Percentiles rank a stretch among this genome's conserved stretches.
phyloP scores from a whole-genome alignment of 2,797 vertebrate species.

The Acanthurus tractus region DNA sequence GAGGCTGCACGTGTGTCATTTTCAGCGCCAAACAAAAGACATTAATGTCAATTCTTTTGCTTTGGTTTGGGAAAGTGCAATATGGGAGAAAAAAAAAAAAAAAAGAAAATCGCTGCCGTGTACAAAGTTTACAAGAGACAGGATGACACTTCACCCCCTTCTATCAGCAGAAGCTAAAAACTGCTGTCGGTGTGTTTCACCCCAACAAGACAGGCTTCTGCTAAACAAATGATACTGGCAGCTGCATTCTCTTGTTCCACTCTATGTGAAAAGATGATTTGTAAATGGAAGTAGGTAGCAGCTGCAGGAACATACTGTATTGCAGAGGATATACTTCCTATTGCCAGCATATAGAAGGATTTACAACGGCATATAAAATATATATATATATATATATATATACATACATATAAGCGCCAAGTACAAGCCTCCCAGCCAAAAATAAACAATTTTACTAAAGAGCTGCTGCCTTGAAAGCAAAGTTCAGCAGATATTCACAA shows the following conservation, averaged over 20 bases:
- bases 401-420: neutral
- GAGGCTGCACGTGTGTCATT: constrained; percentile 30
- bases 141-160: constrained; percentile 43
- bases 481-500: too few relatives aligned
- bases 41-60: constrained; percentile 48
- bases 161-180: constrained; percentile 51
- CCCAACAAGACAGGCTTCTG: constrained; percentile 33
- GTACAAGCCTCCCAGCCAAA: constrained; percentile 24
- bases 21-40: constrained; percentile 49
- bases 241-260: constrained; percentile 52
- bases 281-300: constrained; percentile 59
- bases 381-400: too few relatives aligned
- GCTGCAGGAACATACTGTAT: constrained; percentile 53
- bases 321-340: constrained; percentile 27
- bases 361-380: constrained; percentile 30
- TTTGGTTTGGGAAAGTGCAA: constrained; percentile 32
- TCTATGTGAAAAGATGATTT: constrained; percentile 54
- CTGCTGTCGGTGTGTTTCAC: constrained; percentile 41
- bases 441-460: constrained; percentile 28
- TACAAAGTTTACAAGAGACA: constrained; percentile 36
- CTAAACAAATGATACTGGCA: constrained; percentile 63
- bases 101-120: constrained; percentile 30
- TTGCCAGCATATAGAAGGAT: constrained; percentile 40
- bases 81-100: constrained; percentile 5
- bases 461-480: constrained; percentile 18